A percentile compares a stretch with the other conserved stretches of the same genome.
phyloP scores from a whole-genome alignment of 2,888 invertebrate species.

The Beris morrisii region DNA sequence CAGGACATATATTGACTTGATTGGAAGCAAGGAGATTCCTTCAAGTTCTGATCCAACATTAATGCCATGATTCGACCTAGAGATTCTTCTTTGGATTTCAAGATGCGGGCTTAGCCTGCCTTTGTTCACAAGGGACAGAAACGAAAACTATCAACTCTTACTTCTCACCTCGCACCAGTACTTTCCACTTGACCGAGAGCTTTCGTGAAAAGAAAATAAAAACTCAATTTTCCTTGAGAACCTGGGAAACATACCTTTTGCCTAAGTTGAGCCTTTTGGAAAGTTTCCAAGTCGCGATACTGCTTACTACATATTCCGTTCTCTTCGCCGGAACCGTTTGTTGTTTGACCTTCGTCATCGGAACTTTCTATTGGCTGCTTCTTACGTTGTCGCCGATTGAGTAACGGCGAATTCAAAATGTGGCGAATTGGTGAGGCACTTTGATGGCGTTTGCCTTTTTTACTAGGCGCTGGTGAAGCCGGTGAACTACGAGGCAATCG shows the following conservation, averaged over 20 bases:
- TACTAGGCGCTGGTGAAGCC: conserved; percentile 70
- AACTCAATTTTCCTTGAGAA: background rate
- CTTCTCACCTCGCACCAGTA: no score
- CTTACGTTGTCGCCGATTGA: conserved; percentile 74
- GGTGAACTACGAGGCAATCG: conserved; percentile 77
- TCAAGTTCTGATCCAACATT: no score
- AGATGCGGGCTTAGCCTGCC: no score
- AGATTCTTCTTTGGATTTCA: no score
- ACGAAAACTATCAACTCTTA: no score
- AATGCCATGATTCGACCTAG: no score
- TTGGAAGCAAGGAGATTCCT: no score
- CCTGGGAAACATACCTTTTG: conserved; percentile 70
- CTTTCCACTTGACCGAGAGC: no score
- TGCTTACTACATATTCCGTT: conserved; percentile 68
- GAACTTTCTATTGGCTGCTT: conserved; percentile 79
- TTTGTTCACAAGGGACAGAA: no score
- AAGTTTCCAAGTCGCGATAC: conserved; percentile 84
- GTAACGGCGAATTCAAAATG: conserved; percentile 80
- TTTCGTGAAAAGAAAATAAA: no score
- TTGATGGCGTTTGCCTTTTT: conserved; percentile 73
- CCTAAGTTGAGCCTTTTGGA: conserved; percentile 87
- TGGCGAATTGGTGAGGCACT: conserved; percentile 80
- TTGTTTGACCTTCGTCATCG: conserved; percentile 71
- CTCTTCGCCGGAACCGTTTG: conserved; percentile 62
- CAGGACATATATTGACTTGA: no score